These are phyloP conservation scores for Oopsacas minuta DNA, from an alignment of 37 sponge, comb jelly and placozoan genomes.

Conservation along the genomic window DNA sequence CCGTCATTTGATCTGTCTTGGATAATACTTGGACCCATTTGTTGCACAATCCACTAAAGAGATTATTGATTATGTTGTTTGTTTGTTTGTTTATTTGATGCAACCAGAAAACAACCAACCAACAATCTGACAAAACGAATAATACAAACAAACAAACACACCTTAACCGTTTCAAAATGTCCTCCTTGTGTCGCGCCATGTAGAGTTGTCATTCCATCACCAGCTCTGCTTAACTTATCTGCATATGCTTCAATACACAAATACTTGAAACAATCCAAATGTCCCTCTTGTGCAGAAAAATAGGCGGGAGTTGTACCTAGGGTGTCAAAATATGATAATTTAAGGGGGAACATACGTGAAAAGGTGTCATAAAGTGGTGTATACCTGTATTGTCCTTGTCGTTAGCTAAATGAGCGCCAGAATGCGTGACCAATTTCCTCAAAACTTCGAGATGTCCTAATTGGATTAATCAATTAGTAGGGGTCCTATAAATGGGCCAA, in stretches of 20 bases:
- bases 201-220: slow-evolving; percentile 40
- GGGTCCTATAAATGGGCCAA: too few relatives aligned
- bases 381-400: slow-evolving; percentile 32
- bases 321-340: not conserved
- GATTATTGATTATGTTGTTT: too few relatives aligned
- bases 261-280: slow-evolving; percentile 40
- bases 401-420: slow-evolving; percentile 38
- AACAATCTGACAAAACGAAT: not conserved
- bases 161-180: slow-evolving; percentile 40
- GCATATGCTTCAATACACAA: slow-evolving; percentile 40
- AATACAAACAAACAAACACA: not conserved
- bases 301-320: slow-evolving; percentile 44
- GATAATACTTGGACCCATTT: slow-evolving; percentile 42
- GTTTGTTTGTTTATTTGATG: not conserved
- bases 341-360: too few relatives aligned
- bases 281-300: slow-evolving; percentile 68
- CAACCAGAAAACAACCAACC: not conserved
- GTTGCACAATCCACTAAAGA: slow-evolving; percentile 44
- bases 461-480: too few relatives aligned
- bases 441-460: slow-evolving; percentile 49
- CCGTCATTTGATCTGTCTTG: slow-evolving; percentile 50
- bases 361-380: not conserved
- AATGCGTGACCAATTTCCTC: slow-evolving; percentile 36
- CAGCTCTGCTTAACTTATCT: slow-evolving; percentile 43
- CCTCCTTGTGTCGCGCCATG: slow-evolving; percentile 59